These are phyloP conservation scores for Brachionus asplanchnoidis DNA, from an alignment of 1,140 invertebrate genomes.

Conservation along the genomic window DNA sequence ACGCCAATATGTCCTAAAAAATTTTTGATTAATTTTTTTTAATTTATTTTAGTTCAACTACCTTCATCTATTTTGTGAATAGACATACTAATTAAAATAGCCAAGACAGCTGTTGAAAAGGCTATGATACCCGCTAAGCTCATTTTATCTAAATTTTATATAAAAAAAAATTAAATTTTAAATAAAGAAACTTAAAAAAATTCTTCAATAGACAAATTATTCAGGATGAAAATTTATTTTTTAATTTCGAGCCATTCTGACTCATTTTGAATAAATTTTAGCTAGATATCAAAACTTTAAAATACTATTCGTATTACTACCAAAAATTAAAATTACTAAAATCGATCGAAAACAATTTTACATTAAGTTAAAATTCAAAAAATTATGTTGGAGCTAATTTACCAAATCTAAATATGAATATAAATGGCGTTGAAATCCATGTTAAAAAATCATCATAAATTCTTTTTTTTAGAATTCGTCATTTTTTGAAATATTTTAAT, in stretches of 20 bases:
- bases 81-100: conserved; percentile 61
- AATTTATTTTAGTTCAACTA: conserved; percentile 43
- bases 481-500: too few relatives aligned
- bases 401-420: neutral
- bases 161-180: too few relatives aligned
- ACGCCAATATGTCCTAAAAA: conserved; percentile 61
- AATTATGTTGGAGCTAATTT: neutral
- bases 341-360: neutral
- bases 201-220: too few relatives aligned
- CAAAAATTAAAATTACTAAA: too few relatives aligned
- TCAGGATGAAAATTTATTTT: too few relatives aligned
- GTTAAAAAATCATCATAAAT: neutral
- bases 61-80: conserved; percentile 77
- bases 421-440: neutral
- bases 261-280: too few relatives aligned
- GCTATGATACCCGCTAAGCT: neutral
- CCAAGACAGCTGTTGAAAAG: neutral
- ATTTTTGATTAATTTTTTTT: neutral
- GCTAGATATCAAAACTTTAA: too few relatives aligned
- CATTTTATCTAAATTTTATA: neutral
- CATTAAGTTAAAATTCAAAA: neutral
- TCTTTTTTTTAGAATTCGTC: neutral
- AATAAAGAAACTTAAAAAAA: too few relatives aligned
- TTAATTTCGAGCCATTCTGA: too few relatives aligned
- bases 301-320: too few relatives aligned